Conservation (phyloP, 2,797 vertebrate genomes). For the Naso thynnoides region DNA sequence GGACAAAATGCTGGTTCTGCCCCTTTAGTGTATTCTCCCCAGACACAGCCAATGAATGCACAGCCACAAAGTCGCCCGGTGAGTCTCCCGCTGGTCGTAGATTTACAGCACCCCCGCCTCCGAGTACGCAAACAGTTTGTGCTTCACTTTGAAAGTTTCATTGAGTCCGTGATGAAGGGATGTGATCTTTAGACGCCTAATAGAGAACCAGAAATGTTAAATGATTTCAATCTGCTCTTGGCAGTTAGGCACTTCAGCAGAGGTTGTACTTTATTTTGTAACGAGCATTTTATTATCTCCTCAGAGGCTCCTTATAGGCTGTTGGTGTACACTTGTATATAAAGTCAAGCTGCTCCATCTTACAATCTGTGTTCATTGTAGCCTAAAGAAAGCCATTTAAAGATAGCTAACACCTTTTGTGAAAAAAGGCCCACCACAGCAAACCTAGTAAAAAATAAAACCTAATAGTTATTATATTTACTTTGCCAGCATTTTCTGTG, state of each 20-base stretch:
- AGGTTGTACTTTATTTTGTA: conserved; percentile 32
- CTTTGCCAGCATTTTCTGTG: background rate
- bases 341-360: background rate
- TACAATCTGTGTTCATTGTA: background rate
- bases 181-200: conserved; percentile 8
- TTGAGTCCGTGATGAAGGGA: background rate
- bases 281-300: conserved; percentile 4
- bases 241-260: background rate
- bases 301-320: conserved; percentile 5
- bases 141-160: conserved; percentile 23
- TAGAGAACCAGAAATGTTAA: conserved; percentile 1
- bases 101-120: conserved; percentile 25
- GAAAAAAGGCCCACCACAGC: background rate
- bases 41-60: conserved; percentile 95
- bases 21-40: conserved; percentile 93
- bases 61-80: conserved; percentile 97
- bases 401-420: background rate
- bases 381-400: background rate
- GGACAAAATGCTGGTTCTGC: conserved; percentile 95
- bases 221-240: conserved; percentile 18
- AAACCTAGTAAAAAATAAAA: conserved; percentile 13
- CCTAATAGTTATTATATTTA: background rate
- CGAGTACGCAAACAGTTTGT: conserved; percentile 20
- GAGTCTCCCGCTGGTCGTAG: conserved; percentile 74
- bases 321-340: background rate